A percentile compares a stretch with the other conserved stretches of the same genome.
Evolutionary conservation across 2,113 vertebrate genomes (phyloP).

Genomic region (mouse (Mus musculus)): DNA sequence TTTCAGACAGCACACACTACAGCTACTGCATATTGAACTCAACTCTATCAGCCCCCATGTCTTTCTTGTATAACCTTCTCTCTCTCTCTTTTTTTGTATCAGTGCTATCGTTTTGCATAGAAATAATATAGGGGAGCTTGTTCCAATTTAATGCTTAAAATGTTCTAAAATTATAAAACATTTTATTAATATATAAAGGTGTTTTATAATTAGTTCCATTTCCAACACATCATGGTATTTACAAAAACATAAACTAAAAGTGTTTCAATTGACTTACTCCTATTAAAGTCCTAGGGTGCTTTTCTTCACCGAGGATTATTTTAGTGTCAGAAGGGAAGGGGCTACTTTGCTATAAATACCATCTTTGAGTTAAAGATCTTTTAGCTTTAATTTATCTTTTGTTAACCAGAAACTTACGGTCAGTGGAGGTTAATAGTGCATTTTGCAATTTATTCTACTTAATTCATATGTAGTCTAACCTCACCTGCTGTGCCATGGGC

Average conservation of each 20-base stretch:
- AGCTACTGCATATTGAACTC: neutral
- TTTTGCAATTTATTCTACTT: constrained; percentile 71
- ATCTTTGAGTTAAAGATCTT: neutral
- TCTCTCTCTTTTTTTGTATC: neutral
- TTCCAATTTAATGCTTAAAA: constrained; percentile 29
- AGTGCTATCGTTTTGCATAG: neutral
- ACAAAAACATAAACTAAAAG: neutral
- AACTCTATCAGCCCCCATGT: neutral
- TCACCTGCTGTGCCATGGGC: constrained; percentile 58
- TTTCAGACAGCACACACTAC: neutral
- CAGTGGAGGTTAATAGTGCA: constrained; percentile 51
- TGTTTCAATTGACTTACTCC: constrained; percentile 17
- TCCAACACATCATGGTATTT: neutral
- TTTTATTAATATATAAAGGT: constrained; percentile 1
- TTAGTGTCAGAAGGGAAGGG: neutral
- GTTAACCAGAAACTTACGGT: constrained; percentile 63
- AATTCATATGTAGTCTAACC: constrained; percentile 46
- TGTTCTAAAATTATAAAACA: neutral
- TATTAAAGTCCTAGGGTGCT: neutral
- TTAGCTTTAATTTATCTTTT: constrained; percentile 62
- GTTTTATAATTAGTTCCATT: neutral
- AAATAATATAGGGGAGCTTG: neutral
- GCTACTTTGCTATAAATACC: constrained; percentile 42
- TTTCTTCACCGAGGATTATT: constrained; percentile 38
- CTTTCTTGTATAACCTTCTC: neutral